Evolutionary conservation across 2,888 invertebrate species (phyloP), one percentile per base, ranked within the genome.

Genomic region (Oligia latruncula): DNA sequence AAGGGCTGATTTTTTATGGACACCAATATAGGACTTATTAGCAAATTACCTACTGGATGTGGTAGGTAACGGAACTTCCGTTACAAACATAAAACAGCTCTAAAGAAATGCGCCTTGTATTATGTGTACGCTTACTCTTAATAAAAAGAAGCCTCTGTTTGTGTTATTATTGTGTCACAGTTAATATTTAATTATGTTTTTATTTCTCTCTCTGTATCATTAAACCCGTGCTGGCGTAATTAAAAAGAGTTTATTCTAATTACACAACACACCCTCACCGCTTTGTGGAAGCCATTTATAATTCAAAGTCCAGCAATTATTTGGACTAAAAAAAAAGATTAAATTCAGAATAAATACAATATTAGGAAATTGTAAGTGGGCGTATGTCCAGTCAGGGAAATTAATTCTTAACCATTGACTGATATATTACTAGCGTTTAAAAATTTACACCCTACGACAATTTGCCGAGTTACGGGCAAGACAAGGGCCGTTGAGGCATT

Each of bases 151-250:
- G 0, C 49, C 52, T 46, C 55, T 65, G 71, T 60, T 74, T 60
- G 71, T 78, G 73, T 81, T 77, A 88, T 83, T 85, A 85, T 83
- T 77, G 81, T 87, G 88, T 88, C 89, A 88, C 72, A 78, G 71
- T 82, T 73, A 74, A 82, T 78, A 80, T 78, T 82, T 77, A 49
- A 78, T 80, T 17, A 67, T 23, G 75, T 71, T 84, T 84, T 85
- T 82, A 77, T 78, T 82, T 81, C 43, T 65, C 68, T 43, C 58
- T 60, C 66, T 64, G 15, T 84, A 79, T 65, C 71, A 81, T 86
- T 81, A 71, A 77, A 82, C 77, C 79, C 77, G 40, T 78, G 80
- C 79, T 60, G 52, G 58, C 46, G 67, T 84, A 71, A 81, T 84
- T 81, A 85, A 82, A 79, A 80, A 86, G 55, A 71, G 67, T 82